These are phyloP conservation scores for Drosophila meridionalis DNA, from an alignment of 2,888 invertebrate species.

Conservation along the genomic window DNA sequence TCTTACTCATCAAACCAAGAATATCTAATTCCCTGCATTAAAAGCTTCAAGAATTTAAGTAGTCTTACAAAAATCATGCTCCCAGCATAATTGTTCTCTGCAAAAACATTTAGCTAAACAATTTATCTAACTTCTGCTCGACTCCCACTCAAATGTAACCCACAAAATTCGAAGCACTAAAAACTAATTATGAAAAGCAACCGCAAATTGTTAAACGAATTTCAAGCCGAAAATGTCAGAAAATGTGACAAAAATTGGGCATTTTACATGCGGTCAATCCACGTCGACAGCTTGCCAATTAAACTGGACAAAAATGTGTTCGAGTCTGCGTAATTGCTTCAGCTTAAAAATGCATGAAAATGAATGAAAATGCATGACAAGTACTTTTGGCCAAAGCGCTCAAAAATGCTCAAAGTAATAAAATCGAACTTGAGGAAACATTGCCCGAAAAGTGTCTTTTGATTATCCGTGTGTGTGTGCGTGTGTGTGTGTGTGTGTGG, in stretches of 20 bases:
- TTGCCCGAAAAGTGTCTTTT: conserved; percentile 23
- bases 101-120: not conserved
- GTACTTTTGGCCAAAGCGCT: conserved; percentile 50
- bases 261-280: conserved; percentile 32
- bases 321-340: conserved; percentile 60
- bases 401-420: conserved; percentile 71
- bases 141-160: conserved; percentile 10
- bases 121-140: not conserved
- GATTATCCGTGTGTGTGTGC: conserved; percentile 31
- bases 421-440: conserved; percentile 48
- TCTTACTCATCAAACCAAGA: too few relatives aligned
- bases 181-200: conserved; percentile 55
- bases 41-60: not conserved
- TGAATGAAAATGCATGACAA: conserved; percentile 66
- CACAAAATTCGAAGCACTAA: conserved; percentile 18
- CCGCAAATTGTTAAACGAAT: conserved; percentile 63
- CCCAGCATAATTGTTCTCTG: not conserved
- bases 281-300: conserved; percentile 56
- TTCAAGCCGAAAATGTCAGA: conserved; percentile 38
- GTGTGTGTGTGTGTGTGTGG: not conserved
- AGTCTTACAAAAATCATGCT: too few relatives aligned
- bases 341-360: conserved; percentile 71
- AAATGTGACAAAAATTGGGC: conserved; percentile 13
- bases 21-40: not conserved
- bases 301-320: conserved; percentile 50